These are phyloP conservation scores for Acridotheres tristis DNA, from an alignment of 2,797 vertebrate species.

Conservation along the genomic window DNA sequence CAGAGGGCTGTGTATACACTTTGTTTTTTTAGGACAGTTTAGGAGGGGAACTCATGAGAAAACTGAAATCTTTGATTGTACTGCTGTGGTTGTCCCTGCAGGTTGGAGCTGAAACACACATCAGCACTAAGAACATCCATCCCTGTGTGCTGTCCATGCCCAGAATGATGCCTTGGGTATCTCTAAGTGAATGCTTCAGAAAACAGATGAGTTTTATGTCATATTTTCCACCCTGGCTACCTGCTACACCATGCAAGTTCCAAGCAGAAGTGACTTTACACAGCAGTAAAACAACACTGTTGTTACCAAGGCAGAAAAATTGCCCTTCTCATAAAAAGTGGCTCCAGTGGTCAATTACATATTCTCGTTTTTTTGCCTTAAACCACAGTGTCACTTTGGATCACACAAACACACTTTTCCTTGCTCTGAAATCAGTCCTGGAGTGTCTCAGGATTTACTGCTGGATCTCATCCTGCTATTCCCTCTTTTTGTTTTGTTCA, in stretches of 20 bases:
- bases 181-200: not conserved
- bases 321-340: not conserved
- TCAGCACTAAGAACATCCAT: not conserved
- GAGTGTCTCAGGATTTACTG: not conserved
- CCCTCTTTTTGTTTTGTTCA: not conserved
- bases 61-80: not conserved
- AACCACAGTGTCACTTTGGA: not conserved
- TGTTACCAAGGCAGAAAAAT: not conserved
- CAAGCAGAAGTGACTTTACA: not conserved
- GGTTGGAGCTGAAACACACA: not conserved
- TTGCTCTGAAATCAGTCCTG: not conserved
- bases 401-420: not conserved
- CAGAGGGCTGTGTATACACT: rapidly evolving
- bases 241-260: not conserved
- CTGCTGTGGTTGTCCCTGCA: not conserved
- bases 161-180: not conserved
- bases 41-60: not conserved
- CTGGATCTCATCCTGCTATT: not conserved
- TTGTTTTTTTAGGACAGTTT: not conserved
- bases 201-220: not conserved
- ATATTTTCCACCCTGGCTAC: not conserved
- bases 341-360: not conserved
- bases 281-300: not conserved
- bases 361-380: not conserved
- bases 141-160: not conserved